Base-by-base conservation (phyloP, 2,888 invertebrate genomes). In the Furcula furcula region DNA sequence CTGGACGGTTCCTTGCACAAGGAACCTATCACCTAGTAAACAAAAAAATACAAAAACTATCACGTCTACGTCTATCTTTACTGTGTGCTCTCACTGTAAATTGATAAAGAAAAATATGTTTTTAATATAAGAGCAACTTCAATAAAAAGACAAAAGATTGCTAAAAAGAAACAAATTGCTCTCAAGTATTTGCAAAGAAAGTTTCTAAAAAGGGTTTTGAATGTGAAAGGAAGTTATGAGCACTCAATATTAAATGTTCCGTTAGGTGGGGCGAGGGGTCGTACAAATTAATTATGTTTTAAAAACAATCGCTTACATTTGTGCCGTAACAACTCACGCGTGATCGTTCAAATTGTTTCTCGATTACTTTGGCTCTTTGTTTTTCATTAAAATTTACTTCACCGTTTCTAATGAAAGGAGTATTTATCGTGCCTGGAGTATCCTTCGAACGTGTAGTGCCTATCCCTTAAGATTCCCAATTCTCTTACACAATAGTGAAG, bases 231-330 rank as follows among this genome's bases (percentile, higher is more conserved):
- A 87, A 85, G 86, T 86, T 85, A 88, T 77, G 84, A 88, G 83
- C 83, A 81, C 83, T 87, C 85, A 70, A 87, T 87, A 88, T 87
- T 88, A 86, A 88, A 88, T 87, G 87, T 87, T 82, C 82, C 86
- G 84, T 82, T 80, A 77, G 71, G 54, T 55, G 67, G 74, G 66
- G 65, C 76, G 77, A 85, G 76, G 86, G 87, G 86, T 79, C 70
- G 73, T 71, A 71, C 68, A 85, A 87, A 86, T 86, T 85, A 85
- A 85, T 87, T 82, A 85, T 82, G 82, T 86, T 88, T 86, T 86
- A 76, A 86, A 88, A 88, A 88, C 88, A 88, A 87, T 87, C 77
- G 75, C 71, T 77, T 81, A 78, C 78, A 87, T 85, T 88, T 83
- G 81, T 81, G 65, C 61, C 71, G 80, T 58, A 74, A 58, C 82